Evolutionary conservation across 1,140 invertebrate genomes (phyloP).

Genomic region (Panulirus ornatus): DNA sequence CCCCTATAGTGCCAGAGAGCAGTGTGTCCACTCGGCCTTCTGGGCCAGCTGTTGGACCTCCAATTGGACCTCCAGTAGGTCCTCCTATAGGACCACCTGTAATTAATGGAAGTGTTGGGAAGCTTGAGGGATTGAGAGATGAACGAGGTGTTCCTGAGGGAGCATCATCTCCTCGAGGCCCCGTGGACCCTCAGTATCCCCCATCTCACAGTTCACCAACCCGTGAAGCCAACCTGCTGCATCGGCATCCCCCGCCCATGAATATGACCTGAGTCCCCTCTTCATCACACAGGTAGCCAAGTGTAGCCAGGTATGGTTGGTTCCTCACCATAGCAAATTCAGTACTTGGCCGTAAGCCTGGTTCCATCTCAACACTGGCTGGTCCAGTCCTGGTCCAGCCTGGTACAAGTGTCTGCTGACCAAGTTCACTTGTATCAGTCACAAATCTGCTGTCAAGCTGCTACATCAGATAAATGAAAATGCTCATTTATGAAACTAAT

Average conservation of each 20-base stretch:
- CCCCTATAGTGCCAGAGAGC: constrained; percentile 73
- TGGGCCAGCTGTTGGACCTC: constrained; percentile 28
- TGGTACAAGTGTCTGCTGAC: not conserved
- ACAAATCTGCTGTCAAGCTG: constrained; percentile 7
- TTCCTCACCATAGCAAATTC: constrained; percentile 22
- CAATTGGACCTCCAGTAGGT: constrained; percentile 37
- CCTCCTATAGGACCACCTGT: constrained; percentile 53
- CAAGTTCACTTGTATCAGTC: constrained; percentile 13
- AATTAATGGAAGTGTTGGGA: constrained; percentile 66
- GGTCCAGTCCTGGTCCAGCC: constrained; percentile 30
- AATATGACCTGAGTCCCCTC: constrained; percentile 62
- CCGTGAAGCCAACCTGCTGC: constrained; percentile 43
- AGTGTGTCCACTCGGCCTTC: constrained; percentile 32
- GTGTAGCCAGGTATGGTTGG: constrained; percentile 29
- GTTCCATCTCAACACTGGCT: constrained; percentile 33
- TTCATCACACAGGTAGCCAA: constrained; percentile 23
- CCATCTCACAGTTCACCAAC: constrained; percentile 58
- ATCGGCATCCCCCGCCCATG: constrained; percentile 53
- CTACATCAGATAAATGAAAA: constrained; percentile 24
- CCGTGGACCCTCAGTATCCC: constrained; percentile 71
- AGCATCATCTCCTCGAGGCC: constrained; percentile 73
- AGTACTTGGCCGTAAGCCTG: constrained; percentile 5
- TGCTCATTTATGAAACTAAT: constrained; percentile 33
- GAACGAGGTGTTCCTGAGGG: constrained; percentile 72
- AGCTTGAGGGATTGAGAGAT: constrained; percentile 65